Evolutionary conservation across 2,113 vertebrate genomes (phyloP).

Genomic region (Phalacrocorax carbo): DNA sequence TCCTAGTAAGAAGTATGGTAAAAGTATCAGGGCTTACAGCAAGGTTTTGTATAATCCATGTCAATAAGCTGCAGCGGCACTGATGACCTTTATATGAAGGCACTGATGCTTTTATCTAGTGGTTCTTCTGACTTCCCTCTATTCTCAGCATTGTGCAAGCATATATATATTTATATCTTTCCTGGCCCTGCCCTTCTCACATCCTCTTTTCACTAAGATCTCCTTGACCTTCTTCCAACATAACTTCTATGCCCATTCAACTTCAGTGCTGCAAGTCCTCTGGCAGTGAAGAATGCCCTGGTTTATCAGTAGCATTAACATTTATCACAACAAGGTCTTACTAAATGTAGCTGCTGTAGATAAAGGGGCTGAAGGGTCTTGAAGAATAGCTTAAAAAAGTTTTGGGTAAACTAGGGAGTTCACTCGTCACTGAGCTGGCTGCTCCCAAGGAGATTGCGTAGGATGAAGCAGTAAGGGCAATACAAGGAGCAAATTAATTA

Average conservation of each 20-base stretch:
- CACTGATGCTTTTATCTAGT: background rate
- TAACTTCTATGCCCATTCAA: background rate
- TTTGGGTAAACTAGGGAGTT: background rate
- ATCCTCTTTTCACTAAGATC: conserved; percentile 17
- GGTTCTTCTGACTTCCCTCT: background rate
- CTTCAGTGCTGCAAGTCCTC: background rate
- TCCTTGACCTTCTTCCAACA: background rate
- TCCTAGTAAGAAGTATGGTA: background rate
- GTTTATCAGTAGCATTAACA: background rate
- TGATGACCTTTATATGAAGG: background rate
- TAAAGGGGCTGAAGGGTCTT: background rate
- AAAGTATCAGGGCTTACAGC: background rate
- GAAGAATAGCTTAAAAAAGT: background rate
- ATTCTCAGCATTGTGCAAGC: background rate
- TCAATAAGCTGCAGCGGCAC: background rate
- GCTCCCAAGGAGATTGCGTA: background rate
- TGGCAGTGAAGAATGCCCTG: background rate
- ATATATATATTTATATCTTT: background rate
- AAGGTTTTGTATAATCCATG: background rate
- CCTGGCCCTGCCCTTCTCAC: background rate
- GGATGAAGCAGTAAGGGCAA: background rate
- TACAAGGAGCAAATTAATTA: background rate
- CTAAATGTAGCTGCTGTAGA: background rate
- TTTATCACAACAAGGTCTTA: background rate
- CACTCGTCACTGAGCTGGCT: background rate